Evolutionary conservation across 1,140 invertebrate genomes (phyloP), one percentile per base, ranked within the genome.

Genomic region (Drosophila repleta): DNA sequence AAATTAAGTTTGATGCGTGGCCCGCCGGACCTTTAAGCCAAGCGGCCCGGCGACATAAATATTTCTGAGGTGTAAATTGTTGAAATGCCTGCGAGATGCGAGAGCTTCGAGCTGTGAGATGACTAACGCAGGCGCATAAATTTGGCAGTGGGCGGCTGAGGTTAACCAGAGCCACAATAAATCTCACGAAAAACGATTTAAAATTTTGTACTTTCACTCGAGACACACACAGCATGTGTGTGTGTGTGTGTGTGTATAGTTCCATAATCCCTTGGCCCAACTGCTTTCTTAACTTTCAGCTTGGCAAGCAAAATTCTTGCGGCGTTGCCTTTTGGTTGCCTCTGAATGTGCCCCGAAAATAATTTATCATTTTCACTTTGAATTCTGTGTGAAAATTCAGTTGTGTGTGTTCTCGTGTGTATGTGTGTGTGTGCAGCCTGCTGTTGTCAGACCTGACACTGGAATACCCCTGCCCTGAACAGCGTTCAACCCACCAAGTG

Each of bases 131-230:
- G 63, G 57, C 57, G 69, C 83, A 87, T 87, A 87, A 88, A 83
- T 88, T 85, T 73, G 55, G 18, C 32, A 32, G 11, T 35, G 32
- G 32, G 0, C 3, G 32, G 32, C 39, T 8, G n/a, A 17, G 15
- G 83, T 88, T 88, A 83, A 88, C 83, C 83, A 72, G 56, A 68
- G 73, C 80, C 83, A 88, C 79, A 88, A 88, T 88, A 88, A 88
- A 88, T 88, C 83, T 88, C 83, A 76, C 81, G 76, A 71, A 76
- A 88, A 88, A 88, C 83, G 83, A 88, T 88, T 88, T 76, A 75
- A 53, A 68, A 82, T 79, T 82, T 87, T 74, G 48, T 65, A 65
- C 63, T 77, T 64, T 67, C 61, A 61, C 70, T 63, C 45, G 41
- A 67, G 32, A 69, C 39, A 32, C 63, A 49, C 17, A 51, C 58